A percentile compares a stretch with the other conserved stretches of the same genome.
These are phyloP conservation scores for Procambarus clarkii DNA, from an alignment of 1,140 invertebrate genomes.

Conservation along the genomic window DNA sequence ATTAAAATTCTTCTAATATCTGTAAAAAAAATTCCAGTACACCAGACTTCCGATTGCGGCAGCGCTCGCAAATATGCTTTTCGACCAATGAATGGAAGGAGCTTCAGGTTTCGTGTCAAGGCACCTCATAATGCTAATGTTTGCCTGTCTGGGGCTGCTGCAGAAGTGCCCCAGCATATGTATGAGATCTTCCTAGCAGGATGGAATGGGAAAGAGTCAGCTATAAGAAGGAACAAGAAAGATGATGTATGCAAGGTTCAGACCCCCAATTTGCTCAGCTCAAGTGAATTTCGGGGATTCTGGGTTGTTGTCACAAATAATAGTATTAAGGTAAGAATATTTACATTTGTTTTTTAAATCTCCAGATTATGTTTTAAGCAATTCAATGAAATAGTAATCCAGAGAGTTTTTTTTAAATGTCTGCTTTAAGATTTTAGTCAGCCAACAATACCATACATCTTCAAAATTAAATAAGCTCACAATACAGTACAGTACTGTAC, in stretches of 20 bases:
- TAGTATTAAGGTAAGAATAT: background rate
- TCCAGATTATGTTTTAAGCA: background rate
- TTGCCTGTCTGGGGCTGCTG: background rate
- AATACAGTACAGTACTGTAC: too few relatives aligned
- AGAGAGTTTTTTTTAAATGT: too few relatives aligned
- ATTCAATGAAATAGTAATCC: too few relatives aligned
- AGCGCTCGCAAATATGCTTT: background rate
- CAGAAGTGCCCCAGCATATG: background rate
- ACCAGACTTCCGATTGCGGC: background rate
- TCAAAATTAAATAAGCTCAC: too few relatives aligned
- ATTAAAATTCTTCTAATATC: too few relatives aligned
- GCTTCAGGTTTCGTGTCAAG: constrained; percentile 1
- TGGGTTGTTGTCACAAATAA: background rate
- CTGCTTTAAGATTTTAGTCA: too few relatives aligned
- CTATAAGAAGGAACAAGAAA: constrained; percentile 19
- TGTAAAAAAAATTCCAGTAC: background rate
- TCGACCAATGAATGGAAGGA: background rate
- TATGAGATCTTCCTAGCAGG: constrained; percentile 13
- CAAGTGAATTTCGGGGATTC: background rate
- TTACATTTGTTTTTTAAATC: background rate
- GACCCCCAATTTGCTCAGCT: background rate
- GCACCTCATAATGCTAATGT: constrained; percentile 12
- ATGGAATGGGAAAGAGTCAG: background rate
- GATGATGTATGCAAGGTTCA: constrained; percentile 7
- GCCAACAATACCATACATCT: too few relatives aligned